These are phyloP conservation scores for Phrynosoma platyrhinos DNA, from an alignment of 2,113 vertebrate genomes.

Conservation along the genomic window DNA sequence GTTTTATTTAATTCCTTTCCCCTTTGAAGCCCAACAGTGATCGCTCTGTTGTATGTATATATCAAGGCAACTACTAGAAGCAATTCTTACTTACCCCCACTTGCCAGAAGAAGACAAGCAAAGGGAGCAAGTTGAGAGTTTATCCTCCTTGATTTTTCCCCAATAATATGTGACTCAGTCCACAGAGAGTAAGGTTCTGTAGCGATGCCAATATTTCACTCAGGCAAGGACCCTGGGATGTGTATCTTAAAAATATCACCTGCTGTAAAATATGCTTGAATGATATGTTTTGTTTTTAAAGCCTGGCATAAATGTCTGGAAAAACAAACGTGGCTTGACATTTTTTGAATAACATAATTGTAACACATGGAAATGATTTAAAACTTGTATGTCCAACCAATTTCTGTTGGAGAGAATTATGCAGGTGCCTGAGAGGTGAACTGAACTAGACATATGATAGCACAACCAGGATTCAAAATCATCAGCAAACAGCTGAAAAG, in stretches of 20 bases:
- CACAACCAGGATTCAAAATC: neutral
- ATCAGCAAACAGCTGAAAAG: neutral
- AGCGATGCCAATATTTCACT: neutral
- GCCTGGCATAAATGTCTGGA: neutral
- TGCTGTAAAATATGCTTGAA: neutral
- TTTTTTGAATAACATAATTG: neutral
- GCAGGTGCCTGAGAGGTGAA: neutral
- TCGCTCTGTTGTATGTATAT: neutral
- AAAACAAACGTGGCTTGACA: neutral
- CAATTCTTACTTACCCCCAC: neutral
- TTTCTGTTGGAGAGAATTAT: neutral
- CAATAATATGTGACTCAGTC: neutral
- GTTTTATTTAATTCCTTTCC: neutral
- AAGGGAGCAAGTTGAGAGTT: neutral
- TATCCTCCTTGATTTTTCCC: neutral
- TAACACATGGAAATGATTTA: neutral
- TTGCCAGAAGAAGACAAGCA: neutral
- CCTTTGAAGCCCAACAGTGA: neutral
- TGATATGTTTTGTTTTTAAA: neutral
- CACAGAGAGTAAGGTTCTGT: neutral
- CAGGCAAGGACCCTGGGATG: neutral
- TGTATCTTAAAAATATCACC: neutral
- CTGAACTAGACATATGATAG: neutral
- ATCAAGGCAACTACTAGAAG: neutral
- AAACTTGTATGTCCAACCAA: neutral